Percentiles rank a stretch among this genome's conserved stretches.
phyloP scores from a whole-genome alignment of 1,140 invertebrate species.

The Lucilia cuprina region DNA sequence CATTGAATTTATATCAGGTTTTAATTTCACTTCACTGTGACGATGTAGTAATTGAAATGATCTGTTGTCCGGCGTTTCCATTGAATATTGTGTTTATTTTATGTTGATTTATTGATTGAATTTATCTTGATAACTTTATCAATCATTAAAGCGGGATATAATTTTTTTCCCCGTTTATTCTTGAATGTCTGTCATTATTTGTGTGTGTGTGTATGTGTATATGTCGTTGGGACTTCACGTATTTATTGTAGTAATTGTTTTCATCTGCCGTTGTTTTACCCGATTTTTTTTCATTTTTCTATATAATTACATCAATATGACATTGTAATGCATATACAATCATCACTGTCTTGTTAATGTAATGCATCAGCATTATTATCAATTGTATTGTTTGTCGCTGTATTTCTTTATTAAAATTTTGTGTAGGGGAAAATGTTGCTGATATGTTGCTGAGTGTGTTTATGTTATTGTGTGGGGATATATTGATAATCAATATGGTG shows the following conservation, averaged over 20 bases:
- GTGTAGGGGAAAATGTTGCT: too few species aligned
- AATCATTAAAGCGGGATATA: neutral
- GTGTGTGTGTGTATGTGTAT: neutral
- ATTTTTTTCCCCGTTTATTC: neutral
- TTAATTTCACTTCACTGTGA: neutral
- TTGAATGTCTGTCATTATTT: neutral
- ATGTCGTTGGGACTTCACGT: neutral
- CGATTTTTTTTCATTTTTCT: neutral
- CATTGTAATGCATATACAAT: neutral
- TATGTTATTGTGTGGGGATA: too few species aligned
- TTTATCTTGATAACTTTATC: neutral
- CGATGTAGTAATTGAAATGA: neutral
- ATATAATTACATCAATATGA: constrained; percentile 3
- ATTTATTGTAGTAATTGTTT: neutral
- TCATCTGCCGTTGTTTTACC: too few species aligned
- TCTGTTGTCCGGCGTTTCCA: neutral
- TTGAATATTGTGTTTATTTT: neutral
- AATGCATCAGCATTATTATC: neutral
- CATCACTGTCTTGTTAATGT: neutral
- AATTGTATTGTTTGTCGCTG: neutral
- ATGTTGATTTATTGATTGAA: neutral
- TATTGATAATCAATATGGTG: too few species aligned
- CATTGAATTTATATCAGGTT: neutral
- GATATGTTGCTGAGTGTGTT: too few species aligned
- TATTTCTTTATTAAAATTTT: neutral